A percentile compares a stretch with the other conserved stretches of the same genome.
Evolutionary conservation across 64 coral and sea anemone genomes (phyloP).

Genomic region (Anthopleura sola): DNA sequence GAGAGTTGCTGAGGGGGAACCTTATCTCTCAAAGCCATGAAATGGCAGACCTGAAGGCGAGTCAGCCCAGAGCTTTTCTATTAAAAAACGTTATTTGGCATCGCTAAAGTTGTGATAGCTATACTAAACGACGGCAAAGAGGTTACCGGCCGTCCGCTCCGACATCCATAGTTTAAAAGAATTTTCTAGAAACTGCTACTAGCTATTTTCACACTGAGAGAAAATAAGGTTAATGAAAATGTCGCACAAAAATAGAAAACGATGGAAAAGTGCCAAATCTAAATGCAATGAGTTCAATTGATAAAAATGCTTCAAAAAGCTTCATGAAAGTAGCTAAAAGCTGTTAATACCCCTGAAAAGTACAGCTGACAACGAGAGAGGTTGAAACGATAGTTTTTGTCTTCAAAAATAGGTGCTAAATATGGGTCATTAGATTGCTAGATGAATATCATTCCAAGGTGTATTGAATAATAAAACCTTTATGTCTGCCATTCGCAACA

Average conservation of each 20-base stretch:
- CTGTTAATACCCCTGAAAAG: no score
- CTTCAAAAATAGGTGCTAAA: slow-evolving; percentile 6
- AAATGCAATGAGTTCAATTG: background rate
- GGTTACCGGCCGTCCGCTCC: background rate
- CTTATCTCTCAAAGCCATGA: no score
- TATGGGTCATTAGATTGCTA: background rate
- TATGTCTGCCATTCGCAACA: background rate
- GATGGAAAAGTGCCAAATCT: background rate
- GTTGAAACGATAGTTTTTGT: no score
- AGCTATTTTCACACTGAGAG: background rate
- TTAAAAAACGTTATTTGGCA: no score
- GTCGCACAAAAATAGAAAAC: background rate
- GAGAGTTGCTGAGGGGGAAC: no score
- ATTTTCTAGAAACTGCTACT: background rate
- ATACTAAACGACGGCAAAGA: background rate
- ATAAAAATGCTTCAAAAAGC: no score
- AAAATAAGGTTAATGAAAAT: background rate
- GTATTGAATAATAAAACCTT: background rate
- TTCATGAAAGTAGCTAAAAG: background rate
- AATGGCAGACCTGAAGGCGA: no score
- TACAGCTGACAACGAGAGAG: no score
- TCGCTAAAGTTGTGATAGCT: no score
- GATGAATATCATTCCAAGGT: background rate
- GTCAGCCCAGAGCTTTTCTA: no score
- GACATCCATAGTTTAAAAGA: background rate